Base-by-base conservation (phyloP, 2,888 invertebrate genomes). In the Ametastegia equiseti region DNA sequence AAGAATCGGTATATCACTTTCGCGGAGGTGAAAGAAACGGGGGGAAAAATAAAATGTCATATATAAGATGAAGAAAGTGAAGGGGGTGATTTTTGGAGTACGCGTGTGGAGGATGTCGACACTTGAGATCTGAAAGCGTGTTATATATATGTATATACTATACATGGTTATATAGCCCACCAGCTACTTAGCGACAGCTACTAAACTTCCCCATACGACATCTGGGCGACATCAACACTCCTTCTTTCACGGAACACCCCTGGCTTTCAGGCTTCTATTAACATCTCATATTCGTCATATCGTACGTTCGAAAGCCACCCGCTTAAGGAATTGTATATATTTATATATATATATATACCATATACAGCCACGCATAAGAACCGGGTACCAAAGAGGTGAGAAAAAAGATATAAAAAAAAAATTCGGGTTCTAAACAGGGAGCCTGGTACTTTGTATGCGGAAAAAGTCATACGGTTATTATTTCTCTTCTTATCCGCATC, bases 201-300 rank as follows among this genome's bases (percentile, higher is more conserved):
- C 67, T 67, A 67, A 67, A 36, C 36, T 67, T 23, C 39, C 36
- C 19, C 67, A 23, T 67, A 39, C 67, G 67, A 39, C 67, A 67
- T 67, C 67, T 67, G 67, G 39, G 39, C 67, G 67, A 67, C 67
- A 67, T 67, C 67, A 67, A 67, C 67, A 36, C 67, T 67, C 67
- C 67, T 67, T 42, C n/a, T n/a, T 67, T 42, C 19, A 11, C 36
- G 19, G 36, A 60, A 6, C 63, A 36, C 67, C 67, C 67, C 19
- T n/a, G 13, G 39, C 67, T 39, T 67, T 67, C 39, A 67, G 67
- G 36, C 39, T 67, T 42, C 67, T 67, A 67, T 42, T 67, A 67
- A 67, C 67, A 67, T 67, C 67, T 67, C 67, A 67, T 67, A 67
- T 67, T 67, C 67, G 67, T 67, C 67, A 36, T 67, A 67, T 67